Evolutionary conservation across 2,797 vertebrate genomes (phyloP).

Genomic region (Xyrichtys novacula): DNA sequence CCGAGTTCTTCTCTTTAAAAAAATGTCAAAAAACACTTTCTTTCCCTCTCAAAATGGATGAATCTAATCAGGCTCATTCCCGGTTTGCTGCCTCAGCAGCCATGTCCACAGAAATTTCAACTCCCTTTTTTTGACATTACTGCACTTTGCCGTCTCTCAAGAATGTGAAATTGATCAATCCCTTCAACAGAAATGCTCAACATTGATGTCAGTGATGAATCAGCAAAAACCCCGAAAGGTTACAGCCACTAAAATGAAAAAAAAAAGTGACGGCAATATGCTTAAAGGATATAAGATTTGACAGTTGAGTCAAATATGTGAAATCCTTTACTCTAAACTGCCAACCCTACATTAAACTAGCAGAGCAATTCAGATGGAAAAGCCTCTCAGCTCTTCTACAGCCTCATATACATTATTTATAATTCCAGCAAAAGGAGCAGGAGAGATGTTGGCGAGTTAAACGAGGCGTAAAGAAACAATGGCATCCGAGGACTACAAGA

Average conservation of each 20-base stretch:
- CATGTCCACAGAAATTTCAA: slow-evolving; percentile 29
- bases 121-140: slow-evolving; percentile 46
- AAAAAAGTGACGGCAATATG: slow-evolving; percentile 52
- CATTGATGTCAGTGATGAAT: slow-evolving; percentile 57
- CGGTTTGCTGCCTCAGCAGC: slow-evolving; percentile 47
- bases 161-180: slow-evolving; percentile 66
- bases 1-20: slow-evolving; percentile 27
- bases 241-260: slow-evolving; percentile 43
- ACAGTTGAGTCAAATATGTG: slow-evolving; percentile 33
- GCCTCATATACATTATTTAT: slow-evolving; percentile 6
- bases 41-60: slow-evolving; percentile 37
- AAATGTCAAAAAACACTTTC: slow-evolving; percentile 9
- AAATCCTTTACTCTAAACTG: slow-evolving; percentile 46
- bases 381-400: slow-evolving; percentile 9
- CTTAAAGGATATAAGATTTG: slow-evolving; percentile 27
- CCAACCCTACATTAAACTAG: slow-evolving; percentile 37
- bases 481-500: background rate
- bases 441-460: slow-evolving; percentile 1
- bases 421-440: slow-evolving; percentile 23
- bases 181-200: slow-evolving; percentile 26
- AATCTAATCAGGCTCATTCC: slow-evolving; percentile 36
- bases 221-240: slow-evolving; percentile 56
- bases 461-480: slow-evolving; percentile 11
- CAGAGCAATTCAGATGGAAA: slow-evolving; percentile 40
- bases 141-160: slow-evolving; percentile 17